A percentile compares a stretch with the other conserved stretches of the same genome.
Evolutionary conservation across 2,113 vertebrate genomes (phyloP).

Genomic region (Numida meleagris): DNA sequence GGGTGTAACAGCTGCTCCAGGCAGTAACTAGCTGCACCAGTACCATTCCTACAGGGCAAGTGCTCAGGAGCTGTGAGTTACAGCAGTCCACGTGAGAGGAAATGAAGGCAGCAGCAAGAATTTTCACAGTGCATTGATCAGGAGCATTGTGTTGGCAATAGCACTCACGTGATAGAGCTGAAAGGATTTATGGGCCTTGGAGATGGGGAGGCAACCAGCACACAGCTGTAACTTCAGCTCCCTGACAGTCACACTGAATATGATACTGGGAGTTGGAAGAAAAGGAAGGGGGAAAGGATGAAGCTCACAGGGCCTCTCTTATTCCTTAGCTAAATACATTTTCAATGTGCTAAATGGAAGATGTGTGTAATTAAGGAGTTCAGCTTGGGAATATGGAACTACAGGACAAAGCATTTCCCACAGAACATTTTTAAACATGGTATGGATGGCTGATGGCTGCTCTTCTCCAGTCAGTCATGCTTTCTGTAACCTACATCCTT

Average conservation of each 20-base stretch:
- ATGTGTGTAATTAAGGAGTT: not conserved
- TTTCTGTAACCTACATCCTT: not conserved
- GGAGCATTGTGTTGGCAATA: not conserved
- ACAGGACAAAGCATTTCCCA: not conserved
- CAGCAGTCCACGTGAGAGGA: constrained; percentile 22
- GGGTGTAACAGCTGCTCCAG: not conserved
- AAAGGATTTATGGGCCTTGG: constrained; percentile 19
- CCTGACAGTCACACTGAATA: not conserved
- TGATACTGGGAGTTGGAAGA: not conserved
- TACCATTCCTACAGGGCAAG: not conserved
- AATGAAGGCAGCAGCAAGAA: constrained; percentile 37
- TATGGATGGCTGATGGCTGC: not conserved
- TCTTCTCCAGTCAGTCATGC: rapidly evolving
- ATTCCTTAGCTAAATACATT: not conserved
- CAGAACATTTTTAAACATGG: not conserved
- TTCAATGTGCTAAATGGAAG: not conserved
- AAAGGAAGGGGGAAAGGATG: not conserved
- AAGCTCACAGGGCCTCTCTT: not conserved
- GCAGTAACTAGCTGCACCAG: not conserved
- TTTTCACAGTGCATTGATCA: constrained; percentile 50
- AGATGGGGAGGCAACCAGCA: not conserved
- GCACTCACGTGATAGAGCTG: not conserved
- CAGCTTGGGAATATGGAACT: not conserved
- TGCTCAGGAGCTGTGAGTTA: not conserved
- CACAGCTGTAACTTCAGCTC: not conserved